Evolutionary conservation across 1,140 invertebrate species (phyloP), one percentile per base, ranked within the genome.

Genomic region (Anoplophora glabripennis): DNA sequence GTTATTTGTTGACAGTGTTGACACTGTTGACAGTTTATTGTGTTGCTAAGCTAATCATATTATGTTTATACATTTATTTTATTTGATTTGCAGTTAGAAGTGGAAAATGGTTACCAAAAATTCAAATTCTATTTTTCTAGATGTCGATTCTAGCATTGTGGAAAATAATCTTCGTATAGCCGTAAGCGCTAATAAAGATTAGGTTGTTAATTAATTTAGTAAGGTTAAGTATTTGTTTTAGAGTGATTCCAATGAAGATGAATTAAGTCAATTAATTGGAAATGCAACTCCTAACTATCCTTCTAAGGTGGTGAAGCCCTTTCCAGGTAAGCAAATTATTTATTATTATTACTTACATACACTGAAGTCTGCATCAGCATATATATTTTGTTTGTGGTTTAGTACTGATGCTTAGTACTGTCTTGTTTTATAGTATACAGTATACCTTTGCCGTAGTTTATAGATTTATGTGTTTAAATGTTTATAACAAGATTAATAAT

Each of bases 91-190:
- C 21, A 28, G 21, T 28, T 28, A 28, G 5, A 28, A 15, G n/a
- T 15, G 8, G 44, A 46, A 44, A 46, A 46, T 12, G 10, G 40
- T 52, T 35, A n/a, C 49, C 1, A 7, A 44, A 12, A 44, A 54
- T 42, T 9, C 21, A 3, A 44, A 44, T 37, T 21, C 59, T 10
- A 53, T 68, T 8, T 72, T 69, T 59, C 56, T 75, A 8, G 73
- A 75, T 46, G 68, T 72, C 4, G 73, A 75, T 63, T 57, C 72
- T 21, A 73, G 71, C 53, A 75, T 78, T 53, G 68, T 77, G 4
- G 78, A 79, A 35, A 70, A 74, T n/a, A 80, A 79, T 63, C 62
- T 80, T 49, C 66, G 69, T 21, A 72, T 80, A 58, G 64, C 71
- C 48, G 78, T 80, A 72, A 72, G 70, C 21, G 5, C 66, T 11